Base-by-base conservation (phyloP, 2,888 invertebrate genomes). In the Eudasyphora cyanicolor region DNA sequence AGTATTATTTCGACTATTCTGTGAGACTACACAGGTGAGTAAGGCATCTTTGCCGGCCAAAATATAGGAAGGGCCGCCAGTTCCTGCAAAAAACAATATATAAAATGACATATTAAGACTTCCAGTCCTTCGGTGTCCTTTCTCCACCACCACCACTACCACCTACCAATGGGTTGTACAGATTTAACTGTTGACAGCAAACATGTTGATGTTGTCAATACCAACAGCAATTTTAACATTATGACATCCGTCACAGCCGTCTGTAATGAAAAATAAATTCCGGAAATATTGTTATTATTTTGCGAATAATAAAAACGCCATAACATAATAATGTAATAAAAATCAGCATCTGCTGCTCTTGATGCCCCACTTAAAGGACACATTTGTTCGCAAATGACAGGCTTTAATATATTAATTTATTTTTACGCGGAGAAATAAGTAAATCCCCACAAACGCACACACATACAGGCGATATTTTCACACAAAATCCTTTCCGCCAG, bases 1-100 rank as follows among this genome's bases (percentile, higher is more conserved):
- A 0, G 96, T 96, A 88, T 95, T 94, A 85, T 92, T 92, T n/a
- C 88, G 85, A 60, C 89, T 88, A 82, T 91, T 91, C 29, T 95
- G 94, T 45, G 95, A 95, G 35, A 97, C 96, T 76, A 97, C 96
- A 91, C 97, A 97, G 12, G 96, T 97, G 69, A 97, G 93, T 51
- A 96, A 92, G 1, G 96, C 96, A 89, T 96, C 96, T 87, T 96
- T 96, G 12, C 96, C 96, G 88, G 94, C 95, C 87, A 93, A 93
- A 42, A 94, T 94, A 87, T 90, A 70, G 24, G 90, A 89, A 64
- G 92, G 92, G 73, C 92, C 92, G 80, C 91, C 91, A 79, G 92
- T 92, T 82, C 90, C 92, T 92, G 69, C 51, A 8, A 69, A 45
- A 57, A 12, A 2, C 38, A 69, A 35, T 51, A 51, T 38, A 71